These are phyloP conservation scores for Ethmia dodecea DNA, from an alignment of 2,888 invertebrate species.

Conservation along the genomic window DNA sequence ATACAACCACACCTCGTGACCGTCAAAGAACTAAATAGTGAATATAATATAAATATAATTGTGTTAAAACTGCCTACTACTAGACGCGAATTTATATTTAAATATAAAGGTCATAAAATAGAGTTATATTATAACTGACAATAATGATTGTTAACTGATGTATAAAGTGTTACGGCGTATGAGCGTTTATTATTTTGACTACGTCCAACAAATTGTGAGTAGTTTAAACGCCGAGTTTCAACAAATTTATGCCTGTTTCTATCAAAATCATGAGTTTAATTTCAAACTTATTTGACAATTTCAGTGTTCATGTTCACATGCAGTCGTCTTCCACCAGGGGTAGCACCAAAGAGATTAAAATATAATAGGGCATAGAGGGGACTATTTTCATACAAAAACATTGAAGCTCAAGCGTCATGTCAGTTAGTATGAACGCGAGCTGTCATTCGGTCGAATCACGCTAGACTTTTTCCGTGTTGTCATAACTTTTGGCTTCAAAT, in stretches of 20 bases:
- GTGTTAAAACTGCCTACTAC: constrained; percentile 74
- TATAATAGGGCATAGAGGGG: too few relatives aligned
- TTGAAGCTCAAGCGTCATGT: too few relatives aligned
- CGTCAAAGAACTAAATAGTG: constrained; percentile 45
- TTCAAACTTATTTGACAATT: too few relatives aligned
- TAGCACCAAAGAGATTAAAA: too few relatives aligned
- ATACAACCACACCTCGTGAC: constrained; percentile 40
- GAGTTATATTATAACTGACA: constrained; percentile 77
- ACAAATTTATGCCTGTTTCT: constrained; percentile 7
- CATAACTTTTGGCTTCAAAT: too few relatives aligned
- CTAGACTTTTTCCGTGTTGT: too few relatives aligned
- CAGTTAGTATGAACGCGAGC: too few relatives aligned
- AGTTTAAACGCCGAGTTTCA: constrained; percentile 52
- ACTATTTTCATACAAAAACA: too few relatives aligned
- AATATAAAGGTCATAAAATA: constrained; percentile 72
- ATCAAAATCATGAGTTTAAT: too few relatives aligned
- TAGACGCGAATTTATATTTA: constrained; percentile 76
- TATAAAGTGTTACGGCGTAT: constrained; percentile 72
- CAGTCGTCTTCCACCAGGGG: too few relatives aligned
- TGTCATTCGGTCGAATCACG: too few relatives aligned
- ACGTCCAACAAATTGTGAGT: constrained; percentile 47
- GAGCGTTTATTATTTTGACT: constrained; percentile 57
- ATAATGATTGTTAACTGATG: constrained; percentile 78
- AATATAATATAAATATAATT: constrained; percentile 53
- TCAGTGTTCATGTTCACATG: too few relatives aligned